Evolutionary conservation across 2,113 vertebrate genomes (phyloP), one percentile per base, ranked within the genome.

Genomic region (Tretioscincus oriximinensis): DNA sequence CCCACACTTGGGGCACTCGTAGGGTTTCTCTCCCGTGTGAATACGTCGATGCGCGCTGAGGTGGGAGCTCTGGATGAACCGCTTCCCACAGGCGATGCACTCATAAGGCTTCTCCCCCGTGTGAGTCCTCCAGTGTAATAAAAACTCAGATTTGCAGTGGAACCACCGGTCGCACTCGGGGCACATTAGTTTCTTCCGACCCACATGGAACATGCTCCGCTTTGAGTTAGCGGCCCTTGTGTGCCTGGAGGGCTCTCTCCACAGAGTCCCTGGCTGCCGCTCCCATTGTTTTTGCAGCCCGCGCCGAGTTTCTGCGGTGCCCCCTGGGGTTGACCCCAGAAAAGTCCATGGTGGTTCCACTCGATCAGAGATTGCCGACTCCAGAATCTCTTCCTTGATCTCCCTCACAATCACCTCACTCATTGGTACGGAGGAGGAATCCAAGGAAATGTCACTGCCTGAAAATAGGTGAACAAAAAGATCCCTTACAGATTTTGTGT

Each of bases 81-180:
- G 71, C 73, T 90, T 90, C 58, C 41, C 58, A 47, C 31, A 83
- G 26, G 63, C 81, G 61, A 87, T 81, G 82, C 72, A 78, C 7
- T 87, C 81, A 41, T 81, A 63, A 24, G 80, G 74, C 21, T 74
- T 86, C 85, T 85, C 89, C 21, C 80, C 80, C 76, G 82, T 92
- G 26, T 92, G 92, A 3, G 90, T 94, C 85, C 93, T 81, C 83
- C 92, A 90, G 68, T 94, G 93, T 65, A 90, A 92, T 74, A 91
- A 87, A 70, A 94, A 91, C 49, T 93, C 91, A 9, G 92, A 92
- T 60, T 93, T 94, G 78, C 93, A 93, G 73, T 90, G 90, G 49
- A 94, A 94, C 85, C 92, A 91, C 82, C 93, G 92, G 81, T 93
- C 92, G 58, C 93, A 94, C 18, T 91, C 90, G 2, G 89, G 85